Evolutionary conservation across 2,888 invertebrate genomes (phyloP), one percentile per base, ranked within the genome.

Genomic region (Scaptomyza tumidula): DNA sequence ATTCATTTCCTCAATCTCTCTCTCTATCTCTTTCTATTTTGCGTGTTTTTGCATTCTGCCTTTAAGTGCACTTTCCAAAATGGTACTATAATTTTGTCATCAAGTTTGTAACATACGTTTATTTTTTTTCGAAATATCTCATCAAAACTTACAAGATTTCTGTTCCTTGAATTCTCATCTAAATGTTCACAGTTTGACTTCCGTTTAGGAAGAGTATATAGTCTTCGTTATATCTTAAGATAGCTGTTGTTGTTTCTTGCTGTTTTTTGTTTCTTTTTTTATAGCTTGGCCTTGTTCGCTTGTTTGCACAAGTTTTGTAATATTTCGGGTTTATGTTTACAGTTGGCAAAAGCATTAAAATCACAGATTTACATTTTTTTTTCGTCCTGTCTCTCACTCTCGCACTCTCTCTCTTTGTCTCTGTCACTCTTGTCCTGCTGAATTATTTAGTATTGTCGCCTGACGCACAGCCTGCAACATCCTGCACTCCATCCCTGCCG

Each of bases 271-370:
- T 24, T 24, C 24, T 24, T 64, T 77, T 81, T 80, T 86, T 79
- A 76, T 78, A 63, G 71, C 58, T 44, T 64, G 48, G 54, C 50
- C 67, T 66, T 48, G 54, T 61, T 49, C 35, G 63, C 52, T 67
- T 82, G 89, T 87, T 88, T 89, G 88, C 88, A 79, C 78, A 89
- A 88, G 88, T 88, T 88, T 86, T 80, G 89, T 82, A 88, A 88
- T 89, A 89, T 88, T 89, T 87, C 73, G 88, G 88, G 80, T 87
- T 88, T 88, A 89, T 88, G 82, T 89, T 88, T 89, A 89, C 89
- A 88, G 90, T 87, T 89, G 82, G 82, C 87, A 82, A 82, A 89
- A 82, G 88, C 89, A 88, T 89, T 88, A 89, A 88, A 88, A 85
- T 87, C 89, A 89, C 87, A 89, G 89, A 88, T 86, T 89, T 82